Conservation (phyloP, 2,113 vertebrate species). For the Grantiella picta region DNA sequence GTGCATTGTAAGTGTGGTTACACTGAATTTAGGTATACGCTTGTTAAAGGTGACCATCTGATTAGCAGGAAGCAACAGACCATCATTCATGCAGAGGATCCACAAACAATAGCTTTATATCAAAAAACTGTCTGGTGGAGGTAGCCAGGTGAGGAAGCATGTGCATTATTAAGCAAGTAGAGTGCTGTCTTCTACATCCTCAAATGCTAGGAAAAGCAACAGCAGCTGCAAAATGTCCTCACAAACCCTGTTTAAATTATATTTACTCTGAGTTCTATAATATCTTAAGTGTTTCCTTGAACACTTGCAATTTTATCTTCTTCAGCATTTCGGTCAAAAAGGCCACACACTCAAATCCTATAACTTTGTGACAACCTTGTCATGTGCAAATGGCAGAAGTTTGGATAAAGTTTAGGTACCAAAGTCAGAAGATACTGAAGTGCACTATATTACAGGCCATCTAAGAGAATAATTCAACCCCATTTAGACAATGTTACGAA, state of each 20-base stretch:
- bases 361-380: not conserved
- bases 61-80: not conserved
- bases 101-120: not conserved
- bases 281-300: not conserved
- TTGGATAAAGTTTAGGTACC: not conserved
- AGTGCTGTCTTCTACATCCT: not conserved
- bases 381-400: not conserved
- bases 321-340: not conserved
- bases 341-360: rapidly evolving
- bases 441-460: not conserved
- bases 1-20: not conserved
- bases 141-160: not conserved
- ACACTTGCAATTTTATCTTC: not conserved
- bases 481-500: not conserved
- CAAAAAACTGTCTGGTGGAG: not conserved
- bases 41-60: not conserved
- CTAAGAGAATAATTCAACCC: not conserved
- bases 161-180: not conserved
- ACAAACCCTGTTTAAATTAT: not conserved
- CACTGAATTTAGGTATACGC: not conserved
- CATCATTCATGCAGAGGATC: not conserved
- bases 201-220: not conserved
- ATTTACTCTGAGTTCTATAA: not conserved
- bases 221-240: not conserved
- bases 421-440: not conserved